Evolutionary conservation across 2,797 vertebrate species (phyloP), one percentile per base, ranked within the genome.

Genomic region (Coregonus ussuriensis): DNA sequence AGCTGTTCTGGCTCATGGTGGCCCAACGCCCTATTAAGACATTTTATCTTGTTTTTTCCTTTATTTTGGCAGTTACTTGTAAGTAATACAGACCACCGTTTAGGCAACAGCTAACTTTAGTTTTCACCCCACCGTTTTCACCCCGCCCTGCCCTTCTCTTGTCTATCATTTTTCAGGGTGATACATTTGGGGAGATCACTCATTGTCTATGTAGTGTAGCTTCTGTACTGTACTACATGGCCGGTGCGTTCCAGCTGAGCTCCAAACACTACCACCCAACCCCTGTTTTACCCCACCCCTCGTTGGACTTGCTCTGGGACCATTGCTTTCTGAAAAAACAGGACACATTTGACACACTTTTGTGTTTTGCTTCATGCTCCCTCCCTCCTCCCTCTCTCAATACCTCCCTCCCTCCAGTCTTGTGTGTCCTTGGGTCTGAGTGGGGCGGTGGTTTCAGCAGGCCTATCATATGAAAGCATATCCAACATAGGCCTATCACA

Each of bases 91-190:
- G 75, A 59, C 84, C 74, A 35, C 75, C 37, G 6, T 77, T 78
- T 83, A 86, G 41, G 9, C 9, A 47, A 47, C 41, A 47, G 82
- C 82, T 87, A 71, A 81, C 84, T 86, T 86, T 77, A 82, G 79
- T 82, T 72, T 88, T 85, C 88, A 75, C 77, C 77, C 84, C 83
- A 37, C 77, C 83, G 77, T 87, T 83, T 73, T 81, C 41, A 14
- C 15, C 41, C 6, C 16, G 14, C 16, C 4, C 3, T 88, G 83
- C 88, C 82, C 77, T 74, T 81, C 85, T 29, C 85, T 70, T 80
- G 81, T 88, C 83, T 87, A 79, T 90, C 80, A 81, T 87, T 89
- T 89, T 85, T 85, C 81, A 84, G 80, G 82, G 84, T 77, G 84
- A 85, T 84, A 70, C 81, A 83, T 76, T 52, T 77, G 18, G 3